Base-by-base conservation (phyloP, 2,113 vertebrate species). In the Pseudorhombus dupliciocellatus region DNA sequence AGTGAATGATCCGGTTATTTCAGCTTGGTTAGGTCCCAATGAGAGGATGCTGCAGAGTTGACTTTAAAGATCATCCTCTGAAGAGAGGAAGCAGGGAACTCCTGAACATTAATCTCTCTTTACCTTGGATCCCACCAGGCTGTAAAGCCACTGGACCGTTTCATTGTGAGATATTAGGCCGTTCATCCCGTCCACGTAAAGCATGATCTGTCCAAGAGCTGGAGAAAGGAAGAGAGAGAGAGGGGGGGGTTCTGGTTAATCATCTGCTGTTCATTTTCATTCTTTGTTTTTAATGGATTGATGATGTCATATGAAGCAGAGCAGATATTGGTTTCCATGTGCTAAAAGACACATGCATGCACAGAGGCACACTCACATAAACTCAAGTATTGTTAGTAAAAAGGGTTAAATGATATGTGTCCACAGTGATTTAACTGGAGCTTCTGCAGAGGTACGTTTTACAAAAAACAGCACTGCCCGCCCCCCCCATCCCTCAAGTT, bases 151-250 rank as follows among this genome's bases (percentile, higher is more conserved):
- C 67, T 99, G 96, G 79, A 98, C 94, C 0, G 96, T 97, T 91
- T 98, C 97, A 84, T 93, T 98, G 88, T 98, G 96, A 87, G 93
- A 93, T 84, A 98, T 98, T 59, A 99, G 95, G 57, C 97, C 97
- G 51, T 99, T 98, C 97, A 99, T 99, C 73, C 97, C 97, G 85
- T 99, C 97, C 7, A 99, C 97, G 22, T 98, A 99, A 70, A 99
- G 94, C 97, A 99, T 98, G 84, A 99, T 98, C 89, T 99, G 97
- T 71, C 97, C 97, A 56, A 99, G 93, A 84, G 97, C 97, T 99
- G 72, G 10, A 70, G 5, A 72, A 26, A 57, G 20, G 77, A 10
- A 74, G 20, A 68, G 34, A 60, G 22, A 50, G 30, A 25, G 57
- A 72, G 40, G 62, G 24, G 46, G 4, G 9, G 18, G n/a, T n/a